Conservation (phyloP, 2,888 invertebrate genomes). For the Azorinus chamasolen region DNA sequence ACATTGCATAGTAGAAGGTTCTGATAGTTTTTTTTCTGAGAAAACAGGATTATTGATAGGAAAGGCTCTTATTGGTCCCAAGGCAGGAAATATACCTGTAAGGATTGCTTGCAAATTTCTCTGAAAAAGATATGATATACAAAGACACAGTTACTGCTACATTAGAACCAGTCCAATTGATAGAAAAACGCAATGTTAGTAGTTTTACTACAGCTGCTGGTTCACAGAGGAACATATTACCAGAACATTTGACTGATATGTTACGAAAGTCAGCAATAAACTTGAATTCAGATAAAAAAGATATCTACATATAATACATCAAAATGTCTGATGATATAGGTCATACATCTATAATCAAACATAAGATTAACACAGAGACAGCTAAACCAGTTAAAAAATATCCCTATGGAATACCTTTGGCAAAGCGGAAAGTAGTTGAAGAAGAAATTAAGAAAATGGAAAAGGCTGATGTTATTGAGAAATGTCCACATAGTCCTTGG, state of each 20-base stretch:
- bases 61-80: too few relatives aligned
- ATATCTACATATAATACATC: slow-evolving; percentile 12
- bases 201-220: too few relatives aligned
- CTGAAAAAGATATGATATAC: slow-evolving; percentile 2
- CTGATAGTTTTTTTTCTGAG: slow-evolving; percentile 9
- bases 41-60: slow-evolving; percentile 37
- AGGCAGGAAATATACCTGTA: not conserved
- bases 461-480: slow-evolving; percentile 23
- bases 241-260: slow-evolving; percentile 24
- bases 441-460: slow-evolving; percentile 51
- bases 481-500: slow-evolving; percentile 56
- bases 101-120: slow-evolving; percentile 22
- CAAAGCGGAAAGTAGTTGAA: slow-evolving; percentile 37
- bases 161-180: slow-evolving; percentile 3
- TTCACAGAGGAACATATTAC: too few relatives aligned
- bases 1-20: slow-evolving; percentile 17
- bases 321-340: slow-evolving; percentile 32
- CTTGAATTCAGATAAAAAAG: slow-evolving; percentile 7
- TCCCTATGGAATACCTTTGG: slow-evolving; percentile 34
- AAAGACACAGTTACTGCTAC: slow-evolving; percentile 15
- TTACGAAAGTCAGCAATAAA: slow-evolving; percentile 16
- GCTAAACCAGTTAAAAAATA: slow-evolving; percentile 33
- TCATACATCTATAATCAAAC: slow-evolving; percentile 17
- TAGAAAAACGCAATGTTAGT: not conserved
- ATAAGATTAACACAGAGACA: slow-evolving; percentile 40